Percentiles rank a stretch among this genome's conserved stretches.
Evolutionary conservation across 2,113 vertebrate genomes (phyloP).

Genomic region (Morphnarchus princeps): DNA sequence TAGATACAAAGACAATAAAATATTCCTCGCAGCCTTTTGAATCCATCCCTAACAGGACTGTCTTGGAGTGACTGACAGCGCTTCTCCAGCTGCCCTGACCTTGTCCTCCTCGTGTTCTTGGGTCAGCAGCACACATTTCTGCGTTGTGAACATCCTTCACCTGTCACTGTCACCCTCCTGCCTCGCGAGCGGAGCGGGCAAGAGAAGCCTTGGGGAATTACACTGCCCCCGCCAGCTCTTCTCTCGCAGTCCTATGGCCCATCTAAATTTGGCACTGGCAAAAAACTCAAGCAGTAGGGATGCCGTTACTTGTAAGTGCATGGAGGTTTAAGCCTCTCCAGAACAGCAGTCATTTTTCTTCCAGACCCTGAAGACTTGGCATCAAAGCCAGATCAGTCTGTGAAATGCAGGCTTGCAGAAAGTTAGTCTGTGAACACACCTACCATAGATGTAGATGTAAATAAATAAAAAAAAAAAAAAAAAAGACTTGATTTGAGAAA

Average conservation of each 20-base stretch:
- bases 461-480: not conserved
- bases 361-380: not conserved
- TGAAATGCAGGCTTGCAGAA: not conserved
- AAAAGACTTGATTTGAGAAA: not conserved
- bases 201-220: not conserved
- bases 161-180: conserved; percentile 41
- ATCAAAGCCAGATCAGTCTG: not conserved
- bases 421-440: not conserved
- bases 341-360: not conserved
- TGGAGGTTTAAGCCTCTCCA: not conserved
- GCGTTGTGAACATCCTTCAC: not conserved
- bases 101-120: not conserved
- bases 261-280: not conserved
- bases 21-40: not conserved
- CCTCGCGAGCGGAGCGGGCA: not conserved
- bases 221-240: not conserved
- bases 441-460: accelerated
- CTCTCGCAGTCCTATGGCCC: not conserved
- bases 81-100: not conserved
- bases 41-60: not conserved
- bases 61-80: not conserved
- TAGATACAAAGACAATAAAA: not conserved
- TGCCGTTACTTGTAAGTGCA: accelerated
- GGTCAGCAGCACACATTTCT: not conserved
- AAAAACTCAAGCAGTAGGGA: not conserved